Base-by-base conservation (phyloP, 2,888 invertebrate species). In the Ditylenchus weischeri region DNA sequence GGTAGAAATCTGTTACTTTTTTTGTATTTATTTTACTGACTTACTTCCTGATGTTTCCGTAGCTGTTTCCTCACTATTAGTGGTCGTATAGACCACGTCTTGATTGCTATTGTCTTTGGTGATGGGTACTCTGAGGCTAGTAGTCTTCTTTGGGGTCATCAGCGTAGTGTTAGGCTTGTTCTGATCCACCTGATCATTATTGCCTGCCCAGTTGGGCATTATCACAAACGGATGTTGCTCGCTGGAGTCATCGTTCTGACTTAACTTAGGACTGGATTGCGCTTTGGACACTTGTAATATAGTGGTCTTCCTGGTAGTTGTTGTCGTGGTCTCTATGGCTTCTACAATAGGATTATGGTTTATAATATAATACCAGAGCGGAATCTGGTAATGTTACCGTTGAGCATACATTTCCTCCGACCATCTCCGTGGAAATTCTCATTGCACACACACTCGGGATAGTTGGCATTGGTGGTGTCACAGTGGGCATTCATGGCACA, bases 361-460 rank as follows among this genome's bases (percentile, higher is more conserved):
- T 10, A 8, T 5, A 18, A 64, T 10, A 8, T 5, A 18, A 64
- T 35, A 36, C 23, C 23, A 54, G 58, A 47, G 3, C 23, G 43
- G 51, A 35, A 19, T 62, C 21, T 50, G 15, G 71, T 38, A 23
- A 58, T 69, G 19, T 23, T 50, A 59, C 47, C 54, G n/a, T 67
- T 66, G 8, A 62, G 63, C 21, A 64, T 18, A 11, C 72, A 64
- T 57, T 71, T 72, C 36, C 65, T 61, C 59, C 75, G 68, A 35
- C 79, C 80, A 68, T 79, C 78, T 6, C 80, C 81, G 29, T 71
- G 62, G 66, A 70, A 78, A 7, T 79, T 78, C 8, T 75, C 71
- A 21, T 65, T 68, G 67, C 81, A 81, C 7, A 75, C 70, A 68
- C 81, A 81, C 38, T 68, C 64, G n/a, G 72, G 71, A 18, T 67